These are phyloP conservation scores for Myotis planiceps DNA, from an alignment of 2,797 vertebrate genomes.

Conservation along the genomic window DNA sequence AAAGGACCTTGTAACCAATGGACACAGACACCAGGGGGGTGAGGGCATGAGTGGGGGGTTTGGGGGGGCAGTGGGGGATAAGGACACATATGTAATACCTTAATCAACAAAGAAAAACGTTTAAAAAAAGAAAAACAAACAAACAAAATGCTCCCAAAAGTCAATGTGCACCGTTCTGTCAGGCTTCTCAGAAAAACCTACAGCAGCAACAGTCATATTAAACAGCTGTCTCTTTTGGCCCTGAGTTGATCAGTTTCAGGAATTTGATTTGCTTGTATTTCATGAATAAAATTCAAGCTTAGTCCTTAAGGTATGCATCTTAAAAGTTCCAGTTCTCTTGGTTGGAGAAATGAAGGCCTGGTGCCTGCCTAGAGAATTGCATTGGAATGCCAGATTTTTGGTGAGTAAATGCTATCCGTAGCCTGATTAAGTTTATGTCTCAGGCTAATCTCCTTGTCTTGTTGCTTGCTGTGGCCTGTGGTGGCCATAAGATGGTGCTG, in stretches of 20 bases:
- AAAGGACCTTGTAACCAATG: too few species aligned
- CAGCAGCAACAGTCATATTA: background rate
- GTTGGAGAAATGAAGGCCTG: background rate
- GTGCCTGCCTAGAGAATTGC: background rate
- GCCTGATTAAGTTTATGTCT: background rate
- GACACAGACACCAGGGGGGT: too few species aligned
- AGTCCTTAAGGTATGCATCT: background rate
- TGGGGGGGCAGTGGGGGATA: too few species aligned
- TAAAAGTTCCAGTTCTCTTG: background rate
- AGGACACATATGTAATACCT: too few species aligned
- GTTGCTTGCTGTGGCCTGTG: slow-evolving; percentile 2
- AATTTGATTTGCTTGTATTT: slow-evolving; percentile 51
- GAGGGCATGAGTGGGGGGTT: too few species aligned
- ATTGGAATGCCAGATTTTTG: background rate
- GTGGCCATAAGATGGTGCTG: slow-evolving; percentile 58
- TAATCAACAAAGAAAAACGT: too few species aligned
- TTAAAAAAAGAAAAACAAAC: too few species aligned
- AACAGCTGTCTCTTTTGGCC: background rate
- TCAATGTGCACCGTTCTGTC: background rate
- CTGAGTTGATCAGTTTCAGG: background rate
- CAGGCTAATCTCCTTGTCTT: background rate
- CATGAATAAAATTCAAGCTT: background rate
- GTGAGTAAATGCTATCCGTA: background rate
- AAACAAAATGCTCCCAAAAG: background rate
- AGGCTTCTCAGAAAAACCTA: background rate